Conservation (phyloP, 1,140 invertebrate species). For the Steinernema feltiae region DNA sequence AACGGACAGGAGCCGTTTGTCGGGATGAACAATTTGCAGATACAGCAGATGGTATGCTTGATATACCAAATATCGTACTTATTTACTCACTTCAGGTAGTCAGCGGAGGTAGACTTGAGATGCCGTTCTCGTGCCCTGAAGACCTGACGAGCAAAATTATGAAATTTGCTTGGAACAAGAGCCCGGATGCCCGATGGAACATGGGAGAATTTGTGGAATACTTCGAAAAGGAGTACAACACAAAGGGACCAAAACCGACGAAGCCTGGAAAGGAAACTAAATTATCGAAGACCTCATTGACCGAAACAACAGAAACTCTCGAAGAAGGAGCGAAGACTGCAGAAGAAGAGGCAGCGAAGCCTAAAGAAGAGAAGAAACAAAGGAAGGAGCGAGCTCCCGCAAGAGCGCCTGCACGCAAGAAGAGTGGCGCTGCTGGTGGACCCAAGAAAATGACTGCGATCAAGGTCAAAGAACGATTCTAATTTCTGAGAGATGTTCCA, state of each 20-base stretch:
- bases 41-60: neutral
- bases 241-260: neutral
- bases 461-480: too few species aligned
- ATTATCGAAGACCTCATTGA: neutral
- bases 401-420: too few species aligned
- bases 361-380: too few species aligned
- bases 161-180: neutral
- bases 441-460: too few species aligned
- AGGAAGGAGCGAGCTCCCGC: too few species aligned
- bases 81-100: neutral
- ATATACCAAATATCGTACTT: neutral
- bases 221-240: neutral
- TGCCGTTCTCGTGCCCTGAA: neutral
- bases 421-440: too few species aligned
- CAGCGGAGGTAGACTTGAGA: neutral
- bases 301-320: neutral
- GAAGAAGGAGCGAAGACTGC: too few species aligned
- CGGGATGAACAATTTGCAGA: neutral
- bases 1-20: slow-evolving; percentile 26
- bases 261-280: neutral
- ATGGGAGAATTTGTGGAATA: neutral
- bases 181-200: neutral
- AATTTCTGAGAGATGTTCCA: too few species aligned
- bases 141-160: neutral
- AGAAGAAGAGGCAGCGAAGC: too few species aligned